Evolutionary conservation across 2,113 vertebrate genomes (phyloP), one percentile per base, ranked within the genome.

Genomic region (Pangasianodon hypophthalmus): DNA sequence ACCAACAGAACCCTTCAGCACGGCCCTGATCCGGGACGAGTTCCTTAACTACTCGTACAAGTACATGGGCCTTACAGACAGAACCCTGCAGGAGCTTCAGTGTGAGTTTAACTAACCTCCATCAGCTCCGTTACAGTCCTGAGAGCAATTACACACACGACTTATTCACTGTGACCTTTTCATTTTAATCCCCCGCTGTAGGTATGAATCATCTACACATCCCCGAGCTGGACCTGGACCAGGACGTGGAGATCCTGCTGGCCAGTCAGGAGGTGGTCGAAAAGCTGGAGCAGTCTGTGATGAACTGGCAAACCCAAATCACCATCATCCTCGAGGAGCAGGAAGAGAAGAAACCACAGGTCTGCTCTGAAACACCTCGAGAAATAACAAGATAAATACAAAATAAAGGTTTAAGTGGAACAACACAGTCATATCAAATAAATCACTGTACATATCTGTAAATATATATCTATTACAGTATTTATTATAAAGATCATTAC

Each of bases 221-320:
- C 91, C 98, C 98, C 1, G 88, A 94, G 46, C 2, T 98, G 46
- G 96, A 96, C 56, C 62, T 98, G 37, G 93, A 96, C 13, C 91
- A 92, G 1, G 96, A 97, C 2, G 93, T 95, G 67, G 56, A 93
- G 0, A 85, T 88, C 0, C 93, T 98, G 84, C 94, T 96, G 0
- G 64, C 89, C 8, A 90, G 94, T 92, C 81, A 90, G 9, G 95
- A 93, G 41, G 91, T 95, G 3, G 80, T 98, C 29, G 96, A 97
- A 21, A 87, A 91, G 50, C 90, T 99, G 93, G 97, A 98, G 92
- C 95, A 94, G 14, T 97, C 95, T 89, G 96, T 97, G 85, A 93
- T 96, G 88, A 96, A 96, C 91, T 99, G 98, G 98, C 93, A 97
- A 88, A 95, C 93, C 50, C 96, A 98, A 91, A 97, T 99, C 92